Evolutionary conservation across 2,113 vertebrate genomes (phyloP).

Genomic region (Rhinoptilus africanus): DNA sequence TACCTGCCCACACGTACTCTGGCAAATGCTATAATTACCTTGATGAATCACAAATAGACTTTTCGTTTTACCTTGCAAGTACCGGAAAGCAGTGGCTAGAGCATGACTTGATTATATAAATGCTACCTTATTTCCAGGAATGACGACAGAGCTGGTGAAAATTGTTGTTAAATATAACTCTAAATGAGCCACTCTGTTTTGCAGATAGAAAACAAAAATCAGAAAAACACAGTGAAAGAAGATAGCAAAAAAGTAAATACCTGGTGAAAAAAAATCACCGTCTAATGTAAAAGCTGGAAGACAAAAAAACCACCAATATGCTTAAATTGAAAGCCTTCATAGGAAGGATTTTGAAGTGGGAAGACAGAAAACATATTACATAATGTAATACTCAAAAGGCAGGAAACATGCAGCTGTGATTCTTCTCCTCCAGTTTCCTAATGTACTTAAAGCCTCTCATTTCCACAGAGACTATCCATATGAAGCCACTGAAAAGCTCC

Average conservation of each 20-base stretch:
- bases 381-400: neutral
- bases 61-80: conserved; percentile 35
- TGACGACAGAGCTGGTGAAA: conserved; percentile 18
- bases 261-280: neutral
- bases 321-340: neutral
- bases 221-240: neutral
- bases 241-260: neutral
- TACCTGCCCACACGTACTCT: neutral
- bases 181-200: neutral
- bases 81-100: neutral
- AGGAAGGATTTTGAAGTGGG: neutral
- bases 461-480: neutral
- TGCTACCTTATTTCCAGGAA: conserved; percentile 27
- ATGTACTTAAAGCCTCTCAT: neutral
- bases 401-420: neutral
- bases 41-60: conserved; percentile 45
- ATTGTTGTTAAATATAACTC: neutral
- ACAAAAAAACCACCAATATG: neutral
- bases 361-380: neutral
- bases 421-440: neutral
- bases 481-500: neutral
- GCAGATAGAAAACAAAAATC: conserved; percentile 8
- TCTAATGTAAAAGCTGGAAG: neutral
- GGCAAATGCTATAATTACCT: conserved; percentile 19
- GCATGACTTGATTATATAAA: conserved; percentile 48